Conservation (phyloP, 1,140 invertebrate species). For the Palaemon carinicauda region DNA sequence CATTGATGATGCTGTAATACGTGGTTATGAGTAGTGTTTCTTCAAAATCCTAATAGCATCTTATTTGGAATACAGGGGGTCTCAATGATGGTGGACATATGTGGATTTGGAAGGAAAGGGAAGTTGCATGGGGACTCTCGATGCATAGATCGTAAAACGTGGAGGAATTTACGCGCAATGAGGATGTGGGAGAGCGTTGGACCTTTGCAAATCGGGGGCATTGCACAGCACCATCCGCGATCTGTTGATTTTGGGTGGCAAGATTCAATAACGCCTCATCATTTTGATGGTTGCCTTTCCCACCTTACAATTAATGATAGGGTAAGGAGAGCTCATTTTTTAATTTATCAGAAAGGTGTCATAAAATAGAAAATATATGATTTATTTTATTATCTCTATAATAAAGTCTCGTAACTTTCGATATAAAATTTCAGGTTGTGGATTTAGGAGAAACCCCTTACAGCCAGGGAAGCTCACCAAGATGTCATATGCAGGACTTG, state of each 20-base stretch:
- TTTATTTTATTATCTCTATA: background rate
- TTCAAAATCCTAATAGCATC: background rate
- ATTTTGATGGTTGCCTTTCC: conserved; percentile 15
- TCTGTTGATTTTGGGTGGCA: conserved; percentile 15
- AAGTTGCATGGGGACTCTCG: background rate
- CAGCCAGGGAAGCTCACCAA: background rate
- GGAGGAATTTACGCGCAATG: background rate
- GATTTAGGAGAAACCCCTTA: conserved; percentile 27
- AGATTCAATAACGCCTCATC: background rate
- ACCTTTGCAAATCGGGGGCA: conserved; percentile 16
- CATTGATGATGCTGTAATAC: too few relatives aligned
- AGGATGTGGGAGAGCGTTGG: background rate
- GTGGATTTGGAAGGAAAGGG: background rate
- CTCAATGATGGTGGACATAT: conserved; percentile 3
- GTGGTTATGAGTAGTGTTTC: background rate
- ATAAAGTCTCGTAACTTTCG: background rate
- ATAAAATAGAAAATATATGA: background rate
- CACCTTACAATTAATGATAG: conserved; percentile 22
- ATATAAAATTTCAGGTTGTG: background rate
- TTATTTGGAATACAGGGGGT: background rate
- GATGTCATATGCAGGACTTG: conserved; percentile 14
- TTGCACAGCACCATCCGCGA: background rate
- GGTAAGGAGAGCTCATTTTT: background rate
- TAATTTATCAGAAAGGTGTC: background rate
- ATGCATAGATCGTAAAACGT: background rate